Conservation (phyloP, 92 coral and sea anemone species). For the Porites lobata region DNA sequence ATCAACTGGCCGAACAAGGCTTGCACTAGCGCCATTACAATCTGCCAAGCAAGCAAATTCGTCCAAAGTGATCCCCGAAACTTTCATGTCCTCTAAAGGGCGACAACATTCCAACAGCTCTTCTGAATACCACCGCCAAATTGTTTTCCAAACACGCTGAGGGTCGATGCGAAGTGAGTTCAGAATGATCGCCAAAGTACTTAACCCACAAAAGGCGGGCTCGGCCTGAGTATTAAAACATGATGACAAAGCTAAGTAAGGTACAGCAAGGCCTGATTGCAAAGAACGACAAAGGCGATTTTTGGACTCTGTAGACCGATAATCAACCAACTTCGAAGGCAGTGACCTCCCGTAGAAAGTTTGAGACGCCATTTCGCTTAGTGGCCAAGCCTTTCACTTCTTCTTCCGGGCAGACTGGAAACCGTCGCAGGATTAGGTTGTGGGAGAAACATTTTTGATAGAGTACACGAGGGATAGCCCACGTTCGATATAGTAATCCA, state of each 20-base stretch:
- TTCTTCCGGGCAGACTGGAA: too few species aligned
- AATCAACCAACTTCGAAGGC: slow-evolving; percentile 80
- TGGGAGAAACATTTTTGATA: too few species aligned
- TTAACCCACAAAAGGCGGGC: slow-evolving; percentile 93
- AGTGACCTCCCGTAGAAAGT: slow-evolving; percentile 79
- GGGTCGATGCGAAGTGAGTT: slow-evolving; percentile 95
- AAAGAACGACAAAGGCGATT: slow-evolving; percentile 82
- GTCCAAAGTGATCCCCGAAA: slow-evolving; percentile 83
- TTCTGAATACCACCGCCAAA: slow-evolving; percentile 98
- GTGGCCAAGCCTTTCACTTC: too few species aligned
- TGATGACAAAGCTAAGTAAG: slow-evolving; percentile 82
- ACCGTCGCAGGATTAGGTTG: too few species aligned
- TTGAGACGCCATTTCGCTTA: not conserved
- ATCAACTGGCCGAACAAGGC: slow-evolving; percentile 71
- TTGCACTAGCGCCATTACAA: slow-evolving; percentile 89
- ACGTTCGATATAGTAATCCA: too few species aligned
- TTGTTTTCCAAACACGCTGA: slow-evolving; percentile 89
- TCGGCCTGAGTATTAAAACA: slow-evolving; percentile 90
- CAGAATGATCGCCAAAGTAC: slow-evolving; percentile 87
- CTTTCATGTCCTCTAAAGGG: slow-evolving; percentile 81
- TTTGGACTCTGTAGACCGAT: slow-evolving; percentile 86
- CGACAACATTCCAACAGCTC: slow-evolving; percentile 89
- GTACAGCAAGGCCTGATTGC: slow-evolving; percentile 70
- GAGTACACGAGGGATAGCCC: too few species aligned
- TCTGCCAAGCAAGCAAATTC: slow-evolving; percentile 87